Evolutionary conservation across 1,140 invertebrate genomes (phyloP).

Genomic region (Diorhabda carinulata): DNA sequence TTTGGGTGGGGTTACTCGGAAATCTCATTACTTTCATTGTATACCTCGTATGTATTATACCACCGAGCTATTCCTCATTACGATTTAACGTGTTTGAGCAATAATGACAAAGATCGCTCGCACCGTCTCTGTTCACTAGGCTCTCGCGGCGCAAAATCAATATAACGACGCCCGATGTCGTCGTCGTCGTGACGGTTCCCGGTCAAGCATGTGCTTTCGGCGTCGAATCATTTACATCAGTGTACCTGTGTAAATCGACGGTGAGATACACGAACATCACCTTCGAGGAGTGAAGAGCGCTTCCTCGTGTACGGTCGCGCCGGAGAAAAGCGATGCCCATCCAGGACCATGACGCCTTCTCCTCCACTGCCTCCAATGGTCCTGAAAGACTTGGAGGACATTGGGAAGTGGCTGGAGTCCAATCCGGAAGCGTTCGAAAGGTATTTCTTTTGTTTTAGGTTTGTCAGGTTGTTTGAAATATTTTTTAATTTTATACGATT

Average conservation of each 20-base stretch:
- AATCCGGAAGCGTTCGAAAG: slow-evolving; percentile 60
- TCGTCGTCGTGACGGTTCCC: slow-evolving; percentile 5
- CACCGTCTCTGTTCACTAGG: not conserved
- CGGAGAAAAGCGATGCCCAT: slow-evolving; percentile 33
- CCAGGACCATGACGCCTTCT: slow-evolving; percentile 37
- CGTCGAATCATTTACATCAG: not conserved
- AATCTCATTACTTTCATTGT: too few relatives aligned
- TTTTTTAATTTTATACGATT: not conserved
- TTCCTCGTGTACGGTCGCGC: slow-evolving; percentile 33
- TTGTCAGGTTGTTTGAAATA: not conserved
- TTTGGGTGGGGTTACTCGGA: too few relatives aligned
- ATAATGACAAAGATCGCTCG: not conserved
- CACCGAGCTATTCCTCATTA: too few relatives aligned
- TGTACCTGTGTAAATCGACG: slow-evolving; percentile 5
- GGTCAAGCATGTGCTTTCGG: slow-evolving; percentile 14
- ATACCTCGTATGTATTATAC: too few relatives aligned
- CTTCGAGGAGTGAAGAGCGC: slow-evolving; percentile 21
- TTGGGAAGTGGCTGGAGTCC: slow-evolving; percentile 51
- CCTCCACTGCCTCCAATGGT: slow-evolving; percentile 35
- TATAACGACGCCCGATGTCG: slow-evolving; percentile 1
- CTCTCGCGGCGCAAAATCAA: not conserved
- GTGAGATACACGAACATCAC: slow-evolving; percentile 16
- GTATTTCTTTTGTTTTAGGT: slow-evolving; percentile 2
- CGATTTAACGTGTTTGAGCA: too few relatives aligned
- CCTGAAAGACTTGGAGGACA: slow-evolving; percentile 35